phyloP scores from a whole-genome alignment of 2,797 vertebrate genomes.

The Pyrocephalus nanus region DNA sequence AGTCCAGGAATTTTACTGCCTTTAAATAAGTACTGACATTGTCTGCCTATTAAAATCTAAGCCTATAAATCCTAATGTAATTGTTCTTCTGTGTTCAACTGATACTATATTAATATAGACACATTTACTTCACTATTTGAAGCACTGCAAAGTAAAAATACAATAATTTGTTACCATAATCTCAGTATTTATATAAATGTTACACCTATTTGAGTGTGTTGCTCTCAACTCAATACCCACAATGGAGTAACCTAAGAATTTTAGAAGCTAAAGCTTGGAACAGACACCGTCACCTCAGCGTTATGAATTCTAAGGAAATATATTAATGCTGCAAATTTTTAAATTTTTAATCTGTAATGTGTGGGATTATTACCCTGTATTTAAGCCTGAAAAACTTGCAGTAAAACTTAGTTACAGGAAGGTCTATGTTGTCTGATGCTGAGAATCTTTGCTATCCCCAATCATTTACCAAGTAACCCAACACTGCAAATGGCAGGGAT shows the following conservation, averaged over 20 bases:
- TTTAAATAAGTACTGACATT: not conserved
- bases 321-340: not conserved
- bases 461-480: not conserved
- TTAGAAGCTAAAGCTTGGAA: not conserved
- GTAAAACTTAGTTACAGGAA: not conserved
- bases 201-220: not conserved
- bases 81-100: not conserved
- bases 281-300: not conserved
- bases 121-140: not conserved
- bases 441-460: not conserved
- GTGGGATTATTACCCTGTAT: not conserved
- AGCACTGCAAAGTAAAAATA: not conserved
- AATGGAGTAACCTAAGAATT: not conserved
- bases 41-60: not conserved
- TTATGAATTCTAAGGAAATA: not conserved
- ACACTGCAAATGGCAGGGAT: not conserved
- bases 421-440: not conserved
- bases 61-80: not conserved
- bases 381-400: not conserved
- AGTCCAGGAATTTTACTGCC: not conserved
- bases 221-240: not conserved
- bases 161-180: not conserved
- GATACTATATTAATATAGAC: not conserved
- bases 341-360: not conserved
- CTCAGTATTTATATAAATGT: not conserved